These are phyloP conservation scores for Tholera decimalis DNA, from an alignment of 2,888 invertebrate species.

Conservation along the genomic window DNA sequence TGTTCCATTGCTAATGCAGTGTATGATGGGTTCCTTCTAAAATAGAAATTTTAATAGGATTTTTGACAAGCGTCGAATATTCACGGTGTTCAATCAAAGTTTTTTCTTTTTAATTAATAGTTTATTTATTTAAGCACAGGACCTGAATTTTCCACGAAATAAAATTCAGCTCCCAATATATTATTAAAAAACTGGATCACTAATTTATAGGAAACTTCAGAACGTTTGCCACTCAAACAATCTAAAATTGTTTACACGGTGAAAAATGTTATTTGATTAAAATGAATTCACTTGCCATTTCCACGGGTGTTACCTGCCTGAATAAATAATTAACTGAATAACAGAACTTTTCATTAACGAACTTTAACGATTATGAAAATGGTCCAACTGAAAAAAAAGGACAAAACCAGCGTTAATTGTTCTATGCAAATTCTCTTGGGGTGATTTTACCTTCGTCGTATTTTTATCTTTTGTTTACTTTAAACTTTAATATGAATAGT, in stretches of 20 bases:
- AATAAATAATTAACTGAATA: slow-evolving; percentile 65
- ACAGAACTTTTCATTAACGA: slow-evolving; percentile 71
- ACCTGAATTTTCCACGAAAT: slow-evolving; percentile 21
- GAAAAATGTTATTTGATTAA: slow-evolving; percentile 29
- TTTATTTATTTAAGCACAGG: slow-evolving; percentile 30
- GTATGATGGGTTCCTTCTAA: not conserved
- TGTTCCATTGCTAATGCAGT: too few relatives aligned
- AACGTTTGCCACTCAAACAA: slow-evolving; percentile 10
- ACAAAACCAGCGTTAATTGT: slow-evolving; percentile 55
- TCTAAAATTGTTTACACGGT: not conserved
- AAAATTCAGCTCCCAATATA: slow-evolving; percentile 21
- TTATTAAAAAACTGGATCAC: slow-evolving; percentile 19
- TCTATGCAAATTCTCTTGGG: slow-evolving; percentile 64
- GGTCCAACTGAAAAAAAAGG: slow-evolving; percentile 60
- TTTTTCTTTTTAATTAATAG: slow-evolving; percentile 15
- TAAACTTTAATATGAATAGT: slow-evolving; percentile 21
- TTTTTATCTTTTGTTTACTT: slow-evolving; percentile 26
- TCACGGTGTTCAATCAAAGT: not conserved
- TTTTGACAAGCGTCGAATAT: not conserved
- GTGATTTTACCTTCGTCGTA: slow-evolving; percentile 50
- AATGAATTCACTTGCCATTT: slow-evolving; percentile 33
- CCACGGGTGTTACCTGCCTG: slow-evolving; percentile 47
- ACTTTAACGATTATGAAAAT: slow-evolving; percentile 79
- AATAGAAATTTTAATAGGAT: not conserved
- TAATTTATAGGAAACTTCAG: slow-evolving; percentile 24